Base-by-base conservation (phyloP, 2,113 vertebrate species). In the Barnardius zonarius region DNA sequence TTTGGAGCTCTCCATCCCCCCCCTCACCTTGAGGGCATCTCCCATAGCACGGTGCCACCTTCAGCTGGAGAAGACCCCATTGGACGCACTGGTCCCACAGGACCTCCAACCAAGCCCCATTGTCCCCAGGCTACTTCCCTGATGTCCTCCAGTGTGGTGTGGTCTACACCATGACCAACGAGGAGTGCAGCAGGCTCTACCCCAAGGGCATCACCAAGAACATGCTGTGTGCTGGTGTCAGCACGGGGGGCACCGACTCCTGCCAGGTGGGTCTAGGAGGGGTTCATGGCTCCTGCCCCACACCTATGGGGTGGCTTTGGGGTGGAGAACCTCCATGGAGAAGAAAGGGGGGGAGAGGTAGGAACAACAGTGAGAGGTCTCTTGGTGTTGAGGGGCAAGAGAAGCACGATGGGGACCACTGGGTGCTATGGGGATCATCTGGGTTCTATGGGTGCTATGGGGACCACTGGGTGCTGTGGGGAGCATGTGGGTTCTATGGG, bases 201-300 rank as follows among this genome's bases (percentile, higher is more conserved):
- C 98, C 98, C 25, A 97, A 97, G 18, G 96, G 97, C 96, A 98
- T 98, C 97, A 98, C 97, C 22, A 4, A 87, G 3, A 63, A 97
- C 95, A 98, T 98, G 98, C 97, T 98, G 95, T 98, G 98, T 17
- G 98, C 98, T 48, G 98, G 98, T 35, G 98, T 97, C 95, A 77
- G 94, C 93, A 94, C 97, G 43, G 98, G 98, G 37, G 98, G 98
- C 88, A 98, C 98, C 80, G 98, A 98, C 97, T 98, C 98, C 66
- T 98, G 98, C 92, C 98, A 98, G 98, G 98, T 97, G 67, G 69
- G 76, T 30, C 30, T 22, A 6, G 69, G 64, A 6, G 17, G 35
- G 24, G 20, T n/a, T 59, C 20, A 23, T 22, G 33, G 55, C 23
- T 16, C 25, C 55, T 22, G 18, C 13, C 15, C 49, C 37, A 25